Evolutionary conservation across 2,888 invertebrate species (phyloP).

Genomic region (Mythimna loreyi): DNA sequence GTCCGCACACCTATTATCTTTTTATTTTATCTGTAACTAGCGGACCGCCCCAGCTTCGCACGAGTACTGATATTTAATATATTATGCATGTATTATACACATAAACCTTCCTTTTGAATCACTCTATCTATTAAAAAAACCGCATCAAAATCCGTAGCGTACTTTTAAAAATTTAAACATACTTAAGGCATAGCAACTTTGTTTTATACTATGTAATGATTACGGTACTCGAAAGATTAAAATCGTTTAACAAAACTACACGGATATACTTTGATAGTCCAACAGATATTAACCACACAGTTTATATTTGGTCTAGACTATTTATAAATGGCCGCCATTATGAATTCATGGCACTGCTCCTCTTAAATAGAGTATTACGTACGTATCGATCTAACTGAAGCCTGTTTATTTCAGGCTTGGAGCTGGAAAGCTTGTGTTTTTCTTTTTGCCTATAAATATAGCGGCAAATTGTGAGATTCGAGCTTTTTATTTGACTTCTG

Average conservation of each 20-base stretch:
- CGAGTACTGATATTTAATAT: too few species aligned
- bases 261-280: not conserved
- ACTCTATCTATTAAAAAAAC: too few species aligned
- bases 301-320: slow-evolving; percentile 16
- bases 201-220: too few species aligned
- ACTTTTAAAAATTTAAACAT: too few species aligned
- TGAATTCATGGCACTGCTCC: slow-evolving; percentile 47
- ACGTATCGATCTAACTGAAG: slow-evolving; percentile 36
- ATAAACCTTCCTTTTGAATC: too few species aligned
- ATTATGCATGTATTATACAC: too few species aligned
- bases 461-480: not conserved
- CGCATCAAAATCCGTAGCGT: too few species aligned
- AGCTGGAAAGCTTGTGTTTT: not conserved
- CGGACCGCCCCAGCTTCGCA: too few species aligned
- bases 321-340: slow-evolving; percentile 38
- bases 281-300: not conserved
- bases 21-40: too few species aligned
- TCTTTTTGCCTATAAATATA: not conserved
- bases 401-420: slow-evolving; percentile 32
- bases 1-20: too few species aligned
- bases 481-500: not conserved
- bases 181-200: too few species aligned
- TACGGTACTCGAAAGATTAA: too few species aligned
- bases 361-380: slow-evolving; percentile 48
- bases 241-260: not conserved